Conservation (phyloP, 2,797 vertebrate genomes). For the Enoplosus armatus region DNA sequence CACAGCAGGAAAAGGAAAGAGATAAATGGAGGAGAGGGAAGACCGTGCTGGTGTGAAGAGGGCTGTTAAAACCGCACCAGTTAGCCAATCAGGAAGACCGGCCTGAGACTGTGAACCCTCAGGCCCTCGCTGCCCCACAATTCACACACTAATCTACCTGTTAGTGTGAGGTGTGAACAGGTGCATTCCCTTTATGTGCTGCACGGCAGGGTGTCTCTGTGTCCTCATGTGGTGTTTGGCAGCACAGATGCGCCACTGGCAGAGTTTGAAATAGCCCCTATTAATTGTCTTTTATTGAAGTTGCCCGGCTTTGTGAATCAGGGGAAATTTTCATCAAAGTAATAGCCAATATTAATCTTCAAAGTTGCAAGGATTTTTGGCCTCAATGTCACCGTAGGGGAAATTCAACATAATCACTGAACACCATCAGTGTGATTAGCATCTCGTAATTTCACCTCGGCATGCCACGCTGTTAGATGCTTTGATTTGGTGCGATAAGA, state of each 20-base stretch:
- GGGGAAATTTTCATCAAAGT: conserved; percentile 49
- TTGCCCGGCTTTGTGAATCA: conserved; percentile 19
- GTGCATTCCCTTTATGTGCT: conserved; percentile 46
- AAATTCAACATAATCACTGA: conserved; percentile 62
- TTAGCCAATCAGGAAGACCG: conserved; percentile 49
- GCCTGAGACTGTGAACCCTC: conserved; percentile 37
- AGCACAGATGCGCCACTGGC: conserved; percentile 11
- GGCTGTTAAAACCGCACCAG: conserved; percentile 61
- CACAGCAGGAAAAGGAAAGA: conserved; percentile 82
- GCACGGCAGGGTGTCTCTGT: too few species aligned
- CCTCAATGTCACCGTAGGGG: conserved; percentile 47
- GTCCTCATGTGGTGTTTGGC: conserved; percentile 23
- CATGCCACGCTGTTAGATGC: conserved; percentile 64
- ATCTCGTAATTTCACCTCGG: conserved; percentile 74
- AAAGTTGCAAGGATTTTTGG: conserved; percentile 53
- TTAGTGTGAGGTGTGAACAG: conserved; percentile 60
- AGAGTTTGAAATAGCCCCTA: conserved; percentile 24
- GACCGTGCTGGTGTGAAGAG: conserved; percentile 81
- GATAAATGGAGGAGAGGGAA: conserved; percentile 76
- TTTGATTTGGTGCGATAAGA: conserved; percentile 67
- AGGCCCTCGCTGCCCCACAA: conserved; percentile 9
- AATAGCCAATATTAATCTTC: conserved; percentile 57
- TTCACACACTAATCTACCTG: conserved; percentile 62
- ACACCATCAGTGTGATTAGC: conserved; percentile 76
- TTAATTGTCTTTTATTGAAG: conserved; percentile 28